Evolutionary conservation across 2,888 invertebrate genomes (phyloP), one percentile per base, ranked within the genome.

Genomic region (Pantelozetes paolii): DNA sequence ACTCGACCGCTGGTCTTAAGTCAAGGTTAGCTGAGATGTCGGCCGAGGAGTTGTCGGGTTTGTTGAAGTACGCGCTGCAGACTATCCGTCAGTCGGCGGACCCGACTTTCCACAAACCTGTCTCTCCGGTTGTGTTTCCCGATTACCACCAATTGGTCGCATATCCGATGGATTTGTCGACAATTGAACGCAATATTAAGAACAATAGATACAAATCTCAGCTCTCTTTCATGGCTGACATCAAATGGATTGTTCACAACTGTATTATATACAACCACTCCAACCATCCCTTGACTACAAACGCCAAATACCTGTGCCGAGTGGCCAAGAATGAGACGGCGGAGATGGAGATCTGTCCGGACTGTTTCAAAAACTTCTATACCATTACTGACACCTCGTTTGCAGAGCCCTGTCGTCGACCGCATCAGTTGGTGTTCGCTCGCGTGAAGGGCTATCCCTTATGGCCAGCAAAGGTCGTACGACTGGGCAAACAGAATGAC

Each of bases 191-290:
- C 74, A 92, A 93, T 82, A 90, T 95, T 70, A 85, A 86, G 72
- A 86, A 87, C 71, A 89, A 89, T 71, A 81, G 86, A 30, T 96
- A 94, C 83, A n/a, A 15, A 23, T 42, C 42, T 40, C 67, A 67
- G 67, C 20, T 20, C 2, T 36, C 67, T 2, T 67, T 67, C 23
- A 15, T 67, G 42, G 40, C 67, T 1, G 96, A 96, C 82, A 88
- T 89, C 11, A 92, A 92, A 82, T 96, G 95, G 95, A 90, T 97
- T 80, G 85, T 92, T 71, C 96, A 96, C 82, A 95, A 96, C 83
- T 91, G 92, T 80, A 89, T 91, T 75, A 89, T 94, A 77, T 94
- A 90, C 81, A 94, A 93, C 84, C 89, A 92, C 80, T 86, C 94
- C 91, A 86, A 86, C 79, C 88, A 89, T 54, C 91, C 90, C 83